Conservation (phyloP, 2,113 vertebrate species). For the Anser brachyrhynchus region DNA sequence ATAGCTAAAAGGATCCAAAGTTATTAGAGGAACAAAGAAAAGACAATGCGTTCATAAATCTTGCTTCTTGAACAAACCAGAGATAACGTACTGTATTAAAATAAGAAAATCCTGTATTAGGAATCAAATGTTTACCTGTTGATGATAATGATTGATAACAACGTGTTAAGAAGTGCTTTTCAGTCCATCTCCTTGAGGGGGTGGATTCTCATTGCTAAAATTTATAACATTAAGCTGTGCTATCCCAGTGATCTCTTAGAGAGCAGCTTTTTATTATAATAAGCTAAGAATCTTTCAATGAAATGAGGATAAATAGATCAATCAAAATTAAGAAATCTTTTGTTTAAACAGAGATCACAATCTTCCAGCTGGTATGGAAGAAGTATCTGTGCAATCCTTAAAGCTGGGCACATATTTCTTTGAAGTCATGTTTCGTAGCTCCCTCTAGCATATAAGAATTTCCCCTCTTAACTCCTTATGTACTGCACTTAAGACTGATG, state of each 20-base stretch:
- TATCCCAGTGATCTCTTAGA: background rate
- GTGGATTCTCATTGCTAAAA: background rate
- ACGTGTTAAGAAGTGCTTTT: background rate
- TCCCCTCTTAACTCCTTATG: background rate
- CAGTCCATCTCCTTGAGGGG: background rate
- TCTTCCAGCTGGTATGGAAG: background rate
- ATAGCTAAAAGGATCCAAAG: background rate
- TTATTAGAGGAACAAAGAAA: background rate
- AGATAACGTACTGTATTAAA: background rate
- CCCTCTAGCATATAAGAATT: background rate
- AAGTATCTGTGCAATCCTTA: background rate
- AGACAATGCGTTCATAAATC: background rate
- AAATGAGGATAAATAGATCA: conserved; percentile 9
- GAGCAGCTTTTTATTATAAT: background rate
- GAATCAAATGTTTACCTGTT: background rate
- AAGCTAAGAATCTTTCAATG: background rate
- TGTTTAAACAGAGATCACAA: conserved; percentile 40
- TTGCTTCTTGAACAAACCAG: background rate
- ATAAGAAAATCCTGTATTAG: background rate
- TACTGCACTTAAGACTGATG: background rate
- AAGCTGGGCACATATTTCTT: background rate
- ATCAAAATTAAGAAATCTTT: conserved; percentile 17
- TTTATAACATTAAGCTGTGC: background rate
- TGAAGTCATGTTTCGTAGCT: background rate
- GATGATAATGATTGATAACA: background rate